phyloP scores from a whole-genome alignment of 53 echinoderm and acorn worm species.

The Luidia sarsii region DNA sequence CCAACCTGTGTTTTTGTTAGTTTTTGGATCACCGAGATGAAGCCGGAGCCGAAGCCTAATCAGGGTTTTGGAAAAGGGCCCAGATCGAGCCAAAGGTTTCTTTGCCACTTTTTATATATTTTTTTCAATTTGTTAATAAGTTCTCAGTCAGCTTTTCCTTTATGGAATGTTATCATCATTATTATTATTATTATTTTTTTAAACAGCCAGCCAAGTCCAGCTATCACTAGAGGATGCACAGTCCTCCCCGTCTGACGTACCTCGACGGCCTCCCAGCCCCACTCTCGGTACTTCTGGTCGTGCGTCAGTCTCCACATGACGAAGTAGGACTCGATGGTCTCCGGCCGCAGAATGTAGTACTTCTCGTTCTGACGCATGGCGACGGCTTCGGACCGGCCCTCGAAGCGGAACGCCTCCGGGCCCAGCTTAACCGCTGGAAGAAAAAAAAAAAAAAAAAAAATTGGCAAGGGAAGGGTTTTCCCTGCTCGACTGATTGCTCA shows the following conservation, averaged over 20 bases:
- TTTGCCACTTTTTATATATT: too few relatives aligned
- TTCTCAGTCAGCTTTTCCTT: too few relatives aligned
- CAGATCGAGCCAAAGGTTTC: too few relatives aligned
- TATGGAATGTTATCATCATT: neutral
- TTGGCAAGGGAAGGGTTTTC: too few relatives aligned
- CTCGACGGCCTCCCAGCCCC: conserved; percentile 99
- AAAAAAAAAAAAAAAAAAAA: neutral
- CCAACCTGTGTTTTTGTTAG: too few relatives aligned
- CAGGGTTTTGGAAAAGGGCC: too few relatives aligned
- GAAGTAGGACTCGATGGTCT: conserved; percentile 96
- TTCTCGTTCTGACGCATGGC: conserved; percentile 99
- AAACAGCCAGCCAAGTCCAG: too few relatives aligned
- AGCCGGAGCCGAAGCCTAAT: too few relatives aligned
- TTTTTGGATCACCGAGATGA: too few relatives aligned
- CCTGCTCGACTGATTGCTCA: too few relatives aligned
- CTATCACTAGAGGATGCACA: neutral
- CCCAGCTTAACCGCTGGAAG: conserved; percentile 89
- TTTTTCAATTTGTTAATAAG: neutral
- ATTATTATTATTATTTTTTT: neutral
- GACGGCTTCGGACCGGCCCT: conserved; percentile 91
- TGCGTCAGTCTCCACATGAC: conserved; percentile 91
- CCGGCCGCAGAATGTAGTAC: conserved; percentile 97
- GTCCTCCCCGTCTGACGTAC: conserved; percentile 50
- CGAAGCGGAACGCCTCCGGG: conserved; percentile 98
- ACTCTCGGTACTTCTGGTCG: conserved; percentile 95